Conservation (phyloP, 2,797 vertebrate genomes). For the Ataeniobius toweri region DNA sequence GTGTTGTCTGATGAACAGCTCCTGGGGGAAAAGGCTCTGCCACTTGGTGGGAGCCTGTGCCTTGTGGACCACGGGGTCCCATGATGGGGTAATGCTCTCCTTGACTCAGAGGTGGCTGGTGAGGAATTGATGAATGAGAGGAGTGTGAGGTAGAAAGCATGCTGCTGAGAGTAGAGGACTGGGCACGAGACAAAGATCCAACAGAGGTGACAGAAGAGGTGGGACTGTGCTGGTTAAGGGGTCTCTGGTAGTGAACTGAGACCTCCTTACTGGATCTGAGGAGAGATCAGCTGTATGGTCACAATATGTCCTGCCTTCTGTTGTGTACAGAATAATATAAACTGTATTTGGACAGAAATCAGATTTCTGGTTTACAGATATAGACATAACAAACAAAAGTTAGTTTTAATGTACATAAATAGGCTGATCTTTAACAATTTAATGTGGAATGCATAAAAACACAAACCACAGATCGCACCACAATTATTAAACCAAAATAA, state of each 20-base stretch:
- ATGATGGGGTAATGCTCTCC: slow-evolving; percentile 79
- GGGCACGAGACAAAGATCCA: slow-evolving; percentile 90
- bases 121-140: slow-evolving; percentile 72
- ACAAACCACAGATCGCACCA: no score
- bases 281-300: slow-evolving; percentile 15
- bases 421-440: no score
- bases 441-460: no score
- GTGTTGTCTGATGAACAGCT: slow-evolving; percentile 59
- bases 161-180: slow-evolving; percentile 87
- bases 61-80: slow-evolving; percentile 73
- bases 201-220: slow-evolving; percentile 93
- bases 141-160: slow-evolving; percentile 82
- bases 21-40: slow-evolving; percentile 81
- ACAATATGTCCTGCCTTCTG: background rate
- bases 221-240: slow-evolving; percentile 92
- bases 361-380: background rate
- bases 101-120: slow-evolving; percentile 79
- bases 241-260: slow-evolving; percentile 83
- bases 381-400: background rate
- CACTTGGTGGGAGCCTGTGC: slow-evolving; percentile 66
- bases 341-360: background rate
- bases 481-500: no score
- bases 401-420: background rate
- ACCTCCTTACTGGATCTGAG: slow-evolving; percentile 90
- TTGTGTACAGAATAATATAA: background rate